These are phyloP conservation scores for Sterna hirundo DNA, from an alignment of 2,113 vertebrate species.

Conservation along the genomic window DNA sequence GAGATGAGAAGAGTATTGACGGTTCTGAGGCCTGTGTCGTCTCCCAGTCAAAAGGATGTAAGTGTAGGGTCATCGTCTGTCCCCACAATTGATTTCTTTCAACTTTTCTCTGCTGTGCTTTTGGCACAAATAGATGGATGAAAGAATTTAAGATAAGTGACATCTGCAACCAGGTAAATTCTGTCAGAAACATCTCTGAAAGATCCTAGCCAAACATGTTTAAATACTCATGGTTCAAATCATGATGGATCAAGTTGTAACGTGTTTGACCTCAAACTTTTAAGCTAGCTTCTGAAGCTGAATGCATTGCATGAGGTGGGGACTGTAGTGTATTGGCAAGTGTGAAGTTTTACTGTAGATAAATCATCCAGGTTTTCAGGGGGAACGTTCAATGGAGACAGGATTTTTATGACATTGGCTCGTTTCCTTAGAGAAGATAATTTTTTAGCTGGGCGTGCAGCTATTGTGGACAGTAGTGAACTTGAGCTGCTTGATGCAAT, in stretches of 20 bases:
- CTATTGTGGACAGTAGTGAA: not conserved
- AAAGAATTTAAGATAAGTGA: not conserved
- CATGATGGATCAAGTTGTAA: not conserved
- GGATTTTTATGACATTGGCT: not conserved
- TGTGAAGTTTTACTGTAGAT: not conserved
- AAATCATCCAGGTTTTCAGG: not conserved
- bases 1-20: not conserved
- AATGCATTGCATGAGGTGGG: not conserved
- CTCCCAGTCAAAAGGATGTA: not conserved
- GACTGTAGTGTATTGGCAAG: not conserved
- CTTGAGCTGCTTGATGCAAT: accelerated
- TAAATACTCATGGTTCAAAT: not conserved
- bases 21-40: not conserved
- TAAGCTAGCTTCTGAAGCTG: not conserved
- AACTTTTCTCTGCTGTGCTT: not conserved
- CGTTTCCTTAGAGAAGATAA: not conserved
- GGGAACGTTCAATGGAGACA: accelerated
- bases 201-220: not conserved
- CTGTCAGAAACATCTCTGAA: not conserved
- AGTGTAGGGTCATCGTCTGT: not conserved
- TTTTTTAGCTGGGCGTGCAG: not conserved
- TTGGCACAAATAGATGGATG: not conserved
- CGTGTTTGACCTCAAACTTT: not conserved
- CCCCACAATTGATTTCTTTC: not conserved
- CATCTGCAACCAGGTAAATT: not conserved